Conservation (phyloP, 2,113 vertebrate species). For the Brienomyrus longianalis region DNA sequence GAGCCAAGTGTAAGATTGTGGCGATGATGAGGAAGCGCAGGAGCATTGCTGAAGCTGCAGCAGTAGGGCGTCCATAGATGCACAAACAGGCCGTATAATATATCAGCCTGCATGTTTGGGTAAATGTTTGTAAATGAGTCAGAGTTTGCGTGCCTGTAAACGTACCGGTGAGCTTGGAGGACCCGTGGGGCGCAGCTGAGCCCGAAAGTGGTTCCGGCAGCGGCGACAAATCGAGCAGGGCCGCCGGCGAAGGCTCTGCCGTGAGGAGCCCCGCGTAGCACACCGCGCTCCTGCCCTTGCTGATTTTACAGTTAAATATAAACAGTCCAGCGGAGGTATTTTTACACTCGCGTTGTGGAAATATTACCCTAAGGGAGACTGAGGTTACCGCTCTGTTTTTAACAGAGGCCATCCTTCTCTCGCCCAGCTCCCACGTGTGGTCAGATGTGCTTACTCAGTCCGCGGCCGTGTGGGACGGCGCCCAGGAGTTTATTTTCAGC, state of each 20-base stretch:
- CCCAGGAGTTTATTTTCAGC: background rate
- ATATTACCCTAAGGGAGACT: background rate
- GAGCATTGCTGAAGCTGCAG: background rate
- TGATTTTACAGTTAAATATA: conserved; percentile 6
- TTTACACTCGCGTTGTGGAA: conserved; percentile 9
- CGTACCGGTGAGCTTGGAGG: background rate
- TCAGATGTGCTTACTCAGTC: background rate
- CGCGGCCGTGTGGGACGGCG: background rate
- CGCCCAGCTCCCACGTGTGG: background rate
- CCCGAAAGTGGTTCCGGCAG: background rate
- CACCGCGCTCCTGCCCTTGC: background rate
- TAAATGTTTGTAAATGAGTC: background rate
- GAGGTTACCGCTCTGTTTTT: background rate
- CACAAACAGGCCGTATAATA: background rate
- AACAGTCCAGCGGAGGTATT: background rate
- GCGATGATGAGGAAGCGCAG: background rate
- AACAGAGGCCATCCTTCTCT: background rate
- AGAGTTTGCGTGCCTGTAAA: background rate
- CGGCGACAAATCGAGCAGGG: background rate
- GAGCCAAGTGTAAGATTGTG: background rate
- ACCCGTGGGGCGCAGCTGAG: background rate
- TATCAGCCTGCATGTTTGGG: background rate
- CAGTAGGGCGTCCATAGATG: background rate
- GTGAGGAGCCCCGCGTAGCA: background rate
- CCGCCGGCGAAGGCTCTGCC: background rate